Evolutionary conservation across 1,140 invertebrate species (phyloP), one percentile per base, ranked within the genome.

Genomic region (Cylas formicarius): DNA sequence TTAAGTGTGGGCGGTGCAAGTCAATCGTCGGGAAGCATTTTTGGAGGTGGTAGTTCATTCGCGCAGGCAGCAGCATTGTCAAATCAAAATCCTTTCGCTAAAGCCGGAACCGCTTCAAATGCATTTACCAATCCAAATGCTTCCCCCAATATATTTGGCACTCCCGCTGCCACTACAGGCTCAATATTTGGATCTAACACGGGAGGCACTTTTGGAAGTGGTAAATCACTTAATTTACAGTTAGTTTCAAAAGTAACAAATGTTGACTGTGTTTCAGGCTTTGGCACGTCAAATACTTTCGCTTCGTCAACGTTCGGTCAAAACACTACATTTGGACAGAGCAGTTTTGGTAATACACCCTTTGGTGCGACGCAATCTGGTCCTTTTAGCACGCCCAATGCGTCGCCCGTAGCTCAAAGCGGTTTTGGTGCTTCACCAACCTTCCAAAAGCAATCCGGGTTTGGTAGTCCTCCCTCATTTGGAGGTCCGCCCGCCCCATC

Each of bases 391-490:
- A 58, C 47, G 9, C 56, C 56, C n/a, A 50, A 56, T 21, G 32
- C 55, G 41, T 62, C 63, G 20, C 56, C 63, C 11, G 65, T 70
- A 11, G 57, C 58, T 21, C 66, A 70, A 53, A 44, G 23, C 16
- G 59, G 60, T 32, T 66, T 66, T 51, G 63, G 61, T 29, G 34
- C 53, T 16, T 36, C 54, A 23, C n/a, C 47, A 5, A 39, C 20
- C 32, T 61, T 62, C 26, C 56, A 57, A 33, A 57, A 58, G 44
- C 44, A 55, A 3, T 27, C 54, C 16, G 66, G 66, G 1, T 73
- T 73, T 57, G 71, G 70, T 8, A 58, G 65, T 2, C 56, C 66
- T 11, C 55, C 71, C 0, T 60, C 60, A n/a, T 74, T 73, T 42
- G 72, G 72, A 1, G 52, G 62, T 23, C 50, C 67, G 16, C 42